Base-by-base conservation (phyloP, 2,888 invertebrate genomes). In the Pycnomerus fuliginosus region DNA sequence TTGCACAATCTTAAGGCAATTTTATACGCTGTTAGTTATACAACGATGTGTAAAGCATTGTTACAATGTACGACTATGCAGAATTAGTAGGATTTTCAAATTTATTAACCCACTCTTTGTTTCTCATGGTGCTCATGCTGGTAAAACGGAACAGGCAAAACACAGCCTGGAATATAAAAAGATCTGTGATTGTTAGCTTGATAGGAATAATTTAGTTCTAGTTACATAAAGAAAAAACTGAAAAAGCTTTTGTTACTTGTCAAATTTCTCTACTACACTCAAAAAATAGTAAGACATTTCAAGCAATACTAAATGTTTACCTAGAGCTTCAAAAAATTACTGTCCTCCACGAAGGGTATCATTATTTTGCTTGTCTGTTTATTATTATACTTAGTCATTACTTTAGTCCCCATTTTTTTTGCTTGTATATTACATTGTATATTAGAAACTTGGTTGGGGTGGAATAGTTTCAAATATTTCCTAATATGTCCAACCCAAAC, bases 171-270 rank as follows among this genome's bases (percentile, higher is more conserved):
- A n/a, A n/a, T n/a, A n/a, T n/a, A 35, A 48, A 56, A 51, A 56
- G 52, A 58, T 55, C 59, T 59, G 59, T 59, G 59, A 59, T 59
- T 59, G 52, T 56, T 59, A 58, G 59, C 50, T 55, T 55, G 39
- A 48, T 59, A 58, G 54, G 50, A 48, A 47, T 50, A 52, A 52
- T 48, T 50, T 56, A 50, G 47, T 47, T 53, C 30, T 42, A 41
- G 37, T 42, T 38, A 29, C 2, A 28, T 32, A 27, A 36, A 17
- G 29, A 14, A 37, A 41, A 16, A 28, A 41, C 36, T 5, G 16
- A 16, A 39, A 20, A 31, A 34, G 25, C 27, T 48, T 44, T 44
- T 39, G 38, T 44, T 44, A 37, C 14, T 44, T 33, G 20, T 27
- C 30, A 27, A 36, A 13, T 36, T 36, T 30, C 31, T 20, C 8